Evolutionary conservation across 1,140 invertebrate genomes (phyloP).

Genomic region (Nixonia krombeini): DNA sequence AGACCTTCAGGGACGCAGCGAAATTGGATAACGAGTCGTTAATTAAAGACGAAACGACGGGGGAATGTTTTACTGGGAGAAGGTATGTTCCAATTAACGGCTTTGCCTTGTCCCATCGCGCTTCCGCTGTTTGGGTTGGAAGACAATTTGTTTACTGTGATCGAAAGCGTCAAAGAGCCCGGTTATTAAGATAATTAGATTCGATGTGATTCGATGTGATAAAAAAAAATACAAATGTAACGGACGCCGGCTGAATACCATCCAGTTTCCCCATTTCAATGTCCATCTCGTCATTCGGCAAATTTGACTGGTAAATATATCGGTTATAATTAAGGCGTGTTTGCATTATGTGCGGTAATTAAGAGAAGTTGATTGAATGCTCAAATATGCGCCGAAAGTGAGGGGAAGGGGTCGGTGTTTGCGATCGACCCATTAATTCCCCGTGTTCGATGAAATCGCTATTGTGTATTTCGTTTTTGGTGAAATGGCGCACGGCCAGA

Average conservation of each 20-base stretch:
- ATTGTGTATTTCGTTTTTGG: no score
- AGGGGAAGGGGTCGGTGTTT: background rate
- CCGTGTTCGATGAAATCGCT: background rate
- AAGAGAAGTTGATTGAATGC: background rate
- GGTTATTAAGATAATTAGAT: no score
- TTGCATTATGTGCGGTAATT: background rate
- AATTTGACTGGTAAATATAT: slow-evolving; percentile 2
- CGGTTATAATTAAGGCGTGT: background rate
- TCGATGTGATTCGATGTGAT: no score
- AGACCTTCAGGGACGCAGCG: slow-evolving; percentile 21
- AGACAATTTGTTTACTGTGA: no score
- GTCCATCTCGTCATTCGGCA: no score
- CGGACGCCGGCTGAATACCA: no score
- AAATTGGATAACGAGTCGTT: slow-evolving; percentile 36
- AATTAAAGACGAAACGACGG: slow-evolving; percentile 26
- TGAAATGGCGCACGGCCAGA: no score
- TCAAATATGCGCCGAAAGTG: background rate
- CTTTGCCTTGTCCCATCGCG: background rate
- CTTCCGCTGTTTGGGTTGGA: no score
- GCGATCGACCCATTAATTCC: background rate
- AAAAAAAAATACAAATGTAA: no score
- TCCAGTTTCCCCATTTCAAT: no score
- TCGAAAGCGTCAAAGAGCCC: no score
- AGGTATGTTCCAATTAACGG: background rate
- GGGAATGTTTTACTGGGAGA: slow-evolving; percentile 9